These are phyloP conservation scores for Urocynchramus pylzowi DNA, from an alignment of 2,113 vertebrate genomes.

Conservation along the genomic window DNA sequence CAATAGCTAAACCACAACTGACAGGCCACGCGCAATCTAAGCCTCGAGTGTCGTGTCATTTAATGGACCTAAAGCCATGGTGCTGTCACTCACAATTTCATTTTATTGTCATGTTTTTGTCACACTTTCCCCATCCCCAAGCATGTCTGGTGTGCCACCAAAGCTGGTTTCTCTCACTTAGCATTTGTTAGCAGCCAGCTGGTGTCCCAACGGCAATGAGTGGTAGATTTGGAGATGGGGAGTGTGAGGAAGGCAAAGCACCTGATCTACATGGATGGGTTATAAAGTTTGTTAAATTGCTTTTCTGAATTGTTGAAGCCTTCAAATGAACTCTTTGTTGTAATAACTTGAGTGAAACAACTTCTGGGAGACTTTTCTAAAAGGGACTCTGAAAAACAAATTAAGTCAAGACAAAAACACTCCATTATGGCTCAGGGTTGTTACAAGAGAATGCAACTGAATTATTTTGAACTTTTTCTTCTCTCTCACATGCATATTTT, in stretches of 20 bases:
- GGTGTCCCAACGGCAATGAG: not conserved
- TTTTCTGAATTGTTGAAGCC: not conserved
- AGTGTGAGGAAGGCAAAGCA: not conserved
- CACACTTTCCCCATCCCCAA: not conserved
- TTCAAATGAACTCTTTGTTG: not conserved
- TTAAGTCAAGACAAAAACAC: not conserved
- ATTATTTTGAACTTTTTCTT: not conserved
- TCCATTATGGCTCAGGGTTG: not conserved
- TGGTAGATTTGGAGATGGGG: not conserved
- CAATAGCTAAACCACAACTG: not conserved
- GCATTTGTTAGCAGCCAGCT: not conserved
- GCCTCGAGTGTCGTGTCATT: not conserved
- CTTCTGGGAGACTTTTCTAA: not conserved
- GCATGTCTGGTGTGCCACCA: not conserved
- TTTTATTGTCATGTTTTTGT: not conserved
- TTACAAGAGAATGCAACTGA: not conserved
- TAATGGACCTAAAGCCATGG: not conserved
- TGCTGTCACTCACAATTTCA: not conserved
- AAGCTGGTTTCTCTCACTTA: not conserved
- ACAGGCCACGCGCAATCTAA: not conserved
- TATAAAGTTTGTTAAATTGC: not conserved
- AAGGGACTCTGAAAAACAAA: not conserved
- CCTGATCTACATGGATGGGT: too few relatives aligned
- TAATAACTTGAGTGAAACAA: not conserved
- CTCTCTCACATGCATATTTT: not conserved